These are phyloP conservation scores for Callyntrura guangdongensis DNA, from an alignment of 2,888 invertebrate species.

Conservation along the genomic window DNA sequence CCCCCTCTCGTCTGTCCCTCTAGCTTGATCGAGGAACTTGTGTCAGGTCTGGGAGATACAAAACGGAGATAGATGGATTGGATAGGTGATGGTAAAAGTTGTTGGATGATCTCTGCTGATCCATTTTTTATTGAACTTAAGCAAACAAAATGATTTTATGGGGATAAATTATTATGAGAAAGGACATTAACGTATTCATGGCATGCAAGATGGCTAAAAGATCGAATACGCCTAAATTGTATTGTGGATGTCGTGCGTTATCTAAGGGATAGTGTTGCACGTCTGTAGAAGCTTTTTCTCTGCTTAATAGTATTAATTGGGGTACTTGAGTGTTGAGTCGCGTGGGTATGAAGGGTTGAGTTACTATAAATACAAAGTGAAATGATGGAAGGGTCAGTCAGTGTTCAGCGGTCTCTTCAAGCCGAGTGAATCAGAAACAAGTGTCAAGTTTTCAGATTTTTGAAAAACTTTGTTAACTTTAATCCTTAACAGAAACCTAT, in stretches of 20 bases:
- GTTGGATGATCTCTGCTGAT: slow-evolving; percentile 54
- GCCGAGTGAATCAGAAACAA: slow-evolving; percentile 48
- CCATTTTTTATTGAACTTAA: neutral
- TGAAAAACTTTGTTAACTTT: too few relatives aligned
- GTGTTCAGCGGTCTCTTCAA: slow-evolving; percentile 51
- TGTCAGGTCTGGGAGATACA: slow-evolving; percentile 12
- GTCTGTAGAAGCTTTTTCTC: slow-evolving; percentile 14
- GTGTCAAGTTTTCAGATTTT: slow-evolving; percentile 6
- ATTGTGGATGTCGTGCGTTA: too few relatives aligned
- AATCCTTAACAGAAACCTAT: neutral
- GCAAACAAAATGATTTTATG: slow-evolving; percentile 28
- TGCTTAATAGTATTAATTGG: slow-evolving; percentile 48
- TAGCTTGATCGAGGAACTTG: too few relatives aligned
- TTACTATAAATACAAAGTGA: slow-evolving; percentile 68
- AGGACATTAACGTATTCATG: too few relatives aligned
- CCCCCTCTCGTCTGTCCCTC: neutral
- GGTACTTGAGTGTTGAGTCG: slow-evolving; percentile 4
- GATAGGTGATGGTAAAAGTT: slow-evolving; percentile 43
- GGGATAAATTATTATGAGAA: neutral
- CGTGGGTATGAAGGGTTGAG: slow-evolving; percentile 18
- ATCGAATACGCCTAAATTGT: too few relatives aligned
- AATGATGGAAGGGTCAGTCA: slow-evolving; percentile 40
- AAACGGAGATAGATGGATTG: neutral
- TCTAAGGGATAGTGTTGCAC: slow-evolving; percentile 4
- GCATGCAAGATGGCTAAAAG: too few relatives aligned